phyloP scores from a whole-genome alignment of 2,113 vertebrate genomes.

The Oryzias javanicus region DNA sequence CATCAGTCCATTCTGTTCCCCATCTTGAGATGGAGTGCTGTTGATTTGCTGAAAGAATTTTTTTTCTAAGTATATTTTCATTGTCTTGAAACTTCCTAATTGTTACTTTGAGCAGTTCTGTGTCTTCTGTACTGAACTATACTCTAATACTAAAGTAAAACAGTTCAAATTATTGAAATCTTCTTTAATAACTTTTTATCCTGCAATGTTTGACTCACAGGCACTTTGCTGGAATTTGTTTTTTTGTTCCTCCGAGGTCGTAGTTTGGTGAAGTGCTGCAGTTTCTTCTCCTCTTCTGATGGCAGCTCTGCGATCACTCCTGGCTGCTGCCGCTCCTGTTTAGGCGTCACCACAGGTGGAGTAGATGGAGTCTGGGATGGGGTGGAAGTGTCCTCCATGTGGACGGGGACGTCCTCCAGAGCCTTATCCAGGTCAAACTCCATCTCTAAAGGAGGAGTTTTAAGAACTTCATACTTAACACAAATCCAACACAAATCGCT shows the following conservation, averaged over 20 bases:
- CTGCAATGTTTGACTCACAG: conserved; percentile 77
- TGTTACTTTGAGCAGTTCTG: too few species aligned
- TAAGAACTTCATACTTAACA: neutral
- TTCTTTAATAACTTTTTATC: too few species aligned
- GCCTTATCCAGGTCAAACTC: conserved; percentile 98
- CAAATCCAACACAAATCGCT: neutral
- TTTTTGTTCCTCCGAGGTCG: conserved; percentile 93
- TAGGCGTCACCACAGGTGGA: conserved; percentile 49
- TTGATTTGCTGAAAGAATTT: conserved; percentile 77
- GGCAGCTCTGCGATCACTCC: conserved; percentile 86
- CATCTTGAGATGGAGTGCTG: conserved; percentile 80
- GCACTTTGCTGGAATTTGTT: conserved; percentile 85
- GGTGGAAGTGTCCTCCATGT: conserved; percentile 83
- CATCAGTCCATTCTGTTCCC: conserved; percentile 94
- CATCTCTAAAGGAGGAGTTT: conserved; percentile 82
- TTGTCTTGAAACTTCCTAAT: too few species aligned
- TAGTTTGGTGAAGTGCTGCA: conserved; percentile 95
- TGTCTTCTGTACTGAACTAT: too few species aligned
- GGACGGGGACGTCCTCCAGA: conserved; percentile 89
- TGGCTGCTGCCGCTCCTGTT: conserved; percentile 80
- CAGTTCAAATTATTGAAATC: too few species aligned
- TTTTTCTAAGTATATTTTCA: neutral
- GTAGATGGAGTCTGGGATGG: conserved; percentile 80
- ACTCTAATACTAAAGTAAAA: too few species aligned
- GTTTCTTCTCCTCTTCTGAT: conserved; percentile 91